Evolutionary conservation across 1,140 invertebrate species (phyloP).

Genomic region (Hetaerina americana): DNA sequence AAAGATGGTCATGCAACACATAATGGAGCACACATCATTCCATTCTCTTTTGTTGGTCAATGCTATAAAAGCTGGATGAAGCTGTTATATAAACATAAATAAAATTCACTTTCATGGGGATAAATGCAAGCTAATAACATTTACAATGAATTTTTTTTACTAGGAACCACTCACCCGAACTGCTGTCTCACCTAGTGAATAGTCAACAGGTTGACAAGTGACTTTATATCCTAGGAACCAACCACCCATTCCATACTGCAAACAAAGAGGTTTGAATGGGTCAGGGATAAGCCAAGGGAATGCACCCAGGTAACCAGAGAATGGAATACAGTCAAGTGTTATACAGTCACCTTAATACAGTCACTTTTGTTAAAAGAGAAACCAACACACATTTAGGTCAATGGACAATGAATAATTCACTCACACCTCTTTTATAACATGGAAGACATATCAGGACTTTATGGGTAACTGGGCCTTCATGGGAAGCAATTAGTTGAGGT

Average conservation of each 20-base stretch:
- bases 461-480: too few species aligned
- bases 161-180: conserved; percentile 30
- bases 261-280: not conserved
- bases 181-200: conserved; percentile 31
- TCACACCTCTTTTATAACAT: too few species aligned
- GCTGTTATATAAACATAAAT: not conserved
- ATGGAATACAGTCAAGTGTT: too few species aligned
- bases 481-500: too few species aligned
- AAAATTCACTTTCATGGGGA: not conserved
- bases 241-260: conserved; percentile 7
- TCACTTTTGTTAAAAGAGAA: too few species aligned
- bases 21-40: not conserved
- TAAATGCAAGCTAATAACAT: not conserved
- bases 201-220: conserved; percentile 38
- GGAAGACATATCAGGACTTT: too few species aligned
- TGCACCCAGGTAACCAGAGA: too few species aligned
- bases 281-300: not conserved
- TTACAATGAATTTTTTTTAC: not conserved
- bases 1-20: not conserved
- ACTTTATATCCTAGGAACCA: conserved; percentile 29
- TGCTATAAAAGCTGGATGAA: not conserved
- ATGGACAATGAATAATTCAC: too few species aligned
- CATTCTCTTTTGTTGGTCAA: not conserved
- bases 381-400: too few species aligned
- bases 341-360: too few species aligned